Evolutionary conservation across 2,888 invertebrate species (phyloP).

Genomic region (Nasonovia ribisnigri): DNA sequence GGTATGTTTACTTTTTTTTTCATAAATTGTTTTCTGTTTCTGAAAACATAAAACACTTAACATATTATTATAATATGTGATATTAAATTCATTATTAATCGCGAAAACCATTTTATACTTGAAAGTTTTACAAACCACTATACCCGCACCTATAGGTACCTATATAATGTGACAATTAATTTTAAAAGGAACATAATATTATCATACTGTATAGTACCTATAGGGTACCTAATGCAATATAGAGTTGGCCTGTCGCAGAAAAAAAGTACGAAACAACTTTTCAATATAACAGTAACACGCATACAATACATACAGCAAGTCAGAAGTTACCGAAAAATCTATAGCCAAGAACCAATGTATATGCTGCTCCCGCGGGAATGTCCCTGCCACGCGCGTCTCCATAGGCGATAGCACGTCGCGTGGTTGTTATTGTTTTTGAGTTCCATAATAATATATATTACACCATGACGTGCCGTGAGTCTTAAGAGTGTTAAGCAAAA

Average conservation of each 20-base stretch:
- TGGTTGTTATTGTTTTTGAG: slow-evolving; percentile 14
- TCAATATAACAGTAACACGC: neutral
- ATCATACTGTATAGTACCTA: neutral
- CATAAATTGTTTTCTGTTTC: neutral
- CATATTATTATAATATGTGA: neutral
- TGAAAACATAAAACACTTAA: neutral
- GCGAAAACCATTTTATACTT: neutral
- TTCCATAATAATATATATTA: neutral
- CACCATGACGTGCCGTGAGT: neutral
- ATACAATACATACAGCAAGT: neutral
- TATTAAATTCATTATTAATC: neutral
- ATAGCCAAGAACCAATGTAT: neutral
- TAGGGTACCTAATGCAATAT: neutral
- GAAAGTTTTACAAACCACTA: neutral
- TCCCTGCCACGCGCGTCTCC: neutral
- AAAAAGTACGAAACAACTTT: neutral
- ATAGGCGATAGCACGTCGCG: neutral
- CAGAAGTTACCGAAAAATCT: neutral
- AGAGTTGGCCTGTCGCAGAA: neutral
- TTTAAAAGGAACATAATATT: neutral
- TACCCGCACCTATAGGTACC: no score
- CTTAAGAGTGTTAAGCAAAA: neutral
- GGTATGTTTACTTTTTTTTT: no score
- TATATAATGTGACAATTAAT: neutral
- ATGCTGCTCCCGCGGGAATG: neutral